A percentile compares a stretch with the other conserved stretches of the same genome.
These are phyloP conservation scores for Cairina moschata DNA, from an alignment of 2,113 vertebrate species.

Conservation along the genomic window DNA sequence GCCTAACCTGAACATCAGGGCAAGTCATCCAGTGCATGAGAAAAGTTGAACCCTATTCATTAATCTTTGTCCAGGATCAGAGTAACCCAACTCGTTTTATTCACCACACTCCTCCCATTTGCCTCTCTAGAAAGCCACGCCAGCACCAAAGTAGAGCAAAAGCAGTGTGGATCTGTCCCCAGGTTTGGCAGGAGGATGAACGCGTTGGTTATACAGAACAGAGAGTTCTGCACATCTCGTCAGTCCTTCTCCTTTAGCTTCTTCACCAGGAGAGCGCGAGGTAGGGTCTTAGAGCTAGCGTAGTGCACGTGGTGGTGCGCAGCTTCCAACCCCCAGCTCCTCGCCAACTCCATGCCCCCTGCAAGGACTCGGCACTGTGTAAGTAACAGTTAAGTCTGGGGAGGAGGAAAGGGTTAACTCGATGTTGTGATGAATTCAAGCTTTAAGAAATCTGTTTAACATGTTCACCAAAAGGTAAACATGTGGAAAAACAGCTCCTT, in stretches of 20 bases:
- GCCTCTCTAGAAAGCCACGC: background rate
- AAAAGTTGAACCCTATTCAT: background rate
- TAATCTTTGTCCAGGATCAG: slow-evolving; percentile 4
- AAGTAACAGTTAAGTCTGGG: background rate
- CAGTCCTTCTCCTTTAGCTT: background rate
- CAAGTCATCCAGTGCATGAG: background rate
- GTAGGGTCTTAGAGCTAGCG: accelerated
- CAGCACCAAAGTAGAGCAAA: background rate
- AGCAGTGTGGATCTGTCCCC: background rate
- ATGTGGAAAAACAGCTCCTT: background rate
- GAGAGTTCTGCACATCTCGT: background rate
- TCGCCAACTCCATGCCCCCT: background rate
- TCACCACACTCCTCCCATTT: background rate
- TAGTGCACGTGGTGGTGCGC: background rate
- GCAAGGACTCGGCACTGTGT: accelerated
- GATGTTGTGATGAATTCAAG: background rate
- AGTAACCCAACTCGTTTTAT: background rate
- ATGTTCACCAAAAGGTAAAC: background rate
- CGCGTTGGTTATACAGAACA: background rate
- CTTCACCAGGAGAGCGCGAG: background rate
- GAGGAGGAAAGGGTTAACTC: background rate
- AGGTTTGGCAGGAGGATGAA: background rate
- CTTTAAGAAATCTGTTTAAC: background rate
- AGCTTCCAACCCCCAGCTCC: background rate
- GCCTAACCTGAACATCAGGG: slow-evolving; percentile 38